Evolutionary conservation across 1,140 invertebrate species (phyloP).

Genomic region (Drosophila arizonae): DNA sequence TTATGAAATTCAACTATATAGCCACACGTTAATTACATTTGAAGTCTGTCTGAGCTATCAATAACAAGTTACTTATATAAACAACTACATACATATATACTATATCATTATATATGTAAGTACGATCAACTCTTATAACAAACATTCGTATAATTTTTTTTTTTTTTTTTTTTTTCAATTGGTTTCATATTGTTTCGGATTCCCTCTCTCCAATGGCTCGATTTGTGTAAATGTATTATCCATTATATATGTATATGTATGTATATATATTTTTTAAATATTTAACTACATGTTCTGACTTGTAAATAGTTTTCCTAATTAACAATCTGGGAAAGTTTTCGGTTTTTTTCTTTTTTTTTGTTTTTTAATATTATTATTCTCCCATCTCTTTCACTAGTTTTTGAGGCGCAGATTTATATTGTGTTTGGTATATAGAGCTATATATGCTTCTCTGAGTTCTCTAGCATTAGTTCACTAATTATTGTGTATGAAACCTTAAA

Average conservation of each 20-base stretch:
- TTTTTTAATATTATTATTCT: constrained; percentile 8
- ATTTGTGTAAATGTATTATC: constrained; percentile 44
- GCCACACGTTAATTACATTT: constrained; percentile 38
- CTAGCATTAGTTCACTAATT: constrained; percentile 78
- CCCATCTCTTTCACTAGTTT: constrained; percentile 19
- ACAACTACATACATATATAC: constrained; percentile 33
- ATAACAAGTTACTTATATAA: constrained; percentile 69
- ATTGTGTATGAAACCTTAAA: constrained; percentile 80
- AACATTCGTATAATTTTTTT: constrained; percentile 59
- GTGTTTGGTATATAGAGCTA: constrained; percentile 56
- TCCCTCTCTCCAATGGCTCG: constrained; percentile 30
- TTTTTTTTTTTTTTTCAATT: constrained; percentile 27
- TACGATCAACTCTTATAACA: constrained; percentile 64
- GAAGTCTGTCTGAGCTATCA: constrained; percentile 60
- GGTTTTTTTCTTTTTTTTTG: too few relatives aligned
- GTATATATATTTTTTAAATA: constrained; percentile 61
- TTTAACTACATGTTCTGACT: constrained; percentile 73
- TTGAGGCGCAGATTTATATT: constrained; percentile 38
- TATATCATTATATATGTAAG: constrained; percentile 22
- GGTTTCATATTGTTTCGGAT: constrained; percentile 55
- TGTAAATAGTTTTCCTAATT: constrained; percentile 79
- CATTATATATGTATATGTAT: constrained; percentile 36
- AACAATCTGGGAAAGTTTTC: constrained; percentile 42
- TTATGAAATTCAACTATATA: constrained; percentile 27
- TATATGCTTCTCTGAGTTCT: constrained; percentile 54